Evolutionary conservation across 2,113 vertebrate genomes (phyloP).

Genomic region (Podarcis muralis): DNA sequence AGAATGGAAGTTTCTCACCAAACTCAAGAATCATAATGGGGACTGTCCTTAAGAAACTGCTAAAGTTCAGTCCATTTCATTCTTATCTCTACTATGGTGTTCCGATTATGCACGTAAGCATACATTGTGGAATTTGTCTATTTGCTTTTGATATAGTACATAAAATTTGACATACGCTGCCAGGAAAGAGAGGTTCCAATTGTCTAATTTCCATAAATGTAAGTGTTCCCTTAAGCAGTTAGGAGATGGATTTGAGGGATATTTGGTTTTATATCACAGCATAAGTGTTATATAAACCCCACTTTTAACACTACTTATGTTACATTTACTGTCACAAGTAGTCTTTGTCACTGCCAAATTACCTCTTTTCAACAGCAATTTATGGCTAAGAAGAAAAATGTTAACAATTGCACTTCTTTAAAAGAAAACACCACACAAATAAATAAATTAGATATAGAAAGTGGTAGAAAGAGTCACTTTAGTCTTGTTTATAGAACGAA

Average conservation of each 20-base stretch:
- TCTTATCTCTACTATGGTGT: background rate
- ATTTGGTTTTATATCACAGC: slow-evolving; percentile 30
- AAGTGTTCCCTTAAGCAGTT: slow-evolving; percentile 15
- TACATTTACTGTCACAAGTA: slow-evolving; percentile 19
- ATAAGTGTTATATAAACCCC: slow-evolving; percentile 11
- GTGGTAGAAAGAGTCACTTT: background rate
- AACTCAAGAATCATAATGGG: no score
- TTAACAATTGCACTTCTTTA: slow-evolving; percentile 17
- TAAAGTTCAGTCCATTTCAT: background rate
- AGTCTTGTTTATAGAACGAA: slow-evolving; percentile 23
- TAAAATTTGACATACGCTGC: background rate
- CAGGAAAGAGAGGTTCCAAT: background rate
- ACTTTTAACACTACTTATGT: slow-evolving; percentile 41
- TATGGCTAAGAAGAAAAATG: slow-evolving; percentile 33
- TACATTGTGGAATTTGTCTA: background rate
- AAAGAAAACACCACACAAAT: slow-evolving; percentile 23
- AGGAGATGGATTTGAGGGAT: background rate
- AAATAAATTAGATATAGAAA: slow-evolving; percentile 15
- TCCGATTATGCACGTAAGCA: background rate
- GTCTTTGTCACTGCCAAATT: slow-evolving; percentile 43
- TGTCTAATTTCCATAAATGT: background rate
- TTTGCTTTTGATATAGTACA: background rate
- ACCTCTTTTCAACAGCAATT: slow-evolving; percentile 42
- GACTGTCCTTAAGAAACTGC: rapidly evolving
- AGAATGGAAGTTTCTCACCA: no score